phyloP scores from a whole-genome alignment of 2,888 invertebrate genomes.

The Andrena flavipes region DNA sequence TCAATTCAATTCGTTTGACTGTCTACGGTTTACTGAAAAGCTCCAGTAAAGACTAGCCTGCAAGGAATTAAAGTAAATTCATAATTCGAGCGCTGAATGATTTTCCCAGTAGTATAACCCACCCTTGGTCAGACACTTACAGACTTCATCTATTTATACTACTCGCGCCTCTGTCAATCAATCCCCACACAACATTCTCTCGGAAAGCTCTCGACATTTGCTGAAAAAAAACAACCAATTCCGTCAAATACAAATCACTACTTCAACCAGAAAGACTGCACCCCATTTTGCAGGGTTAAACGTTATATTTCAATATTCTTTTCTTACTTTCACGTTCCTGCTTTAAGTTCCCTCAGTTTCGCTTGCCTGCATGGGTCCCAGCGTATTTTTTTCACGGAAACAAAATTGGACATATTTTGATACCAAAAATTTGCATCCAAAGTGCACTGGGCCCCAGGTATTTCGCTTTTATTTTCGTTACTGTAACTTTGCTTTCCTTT shows the following conservation, averaged over 20 bases:
- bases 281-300: background rate
- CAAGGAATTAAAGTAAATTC: background rate
- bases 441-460: background rate
- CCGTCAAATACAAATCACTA: background rate
- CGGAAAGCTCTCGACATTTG: background rate
- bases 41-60: background rate
- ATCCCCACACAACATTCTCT: background rate
- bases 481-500: constrained; percentile 22
- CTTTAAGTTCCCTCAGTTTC: constrained; percentile 31
- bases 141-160: background rate
- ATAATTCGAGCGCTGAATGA: background rate
- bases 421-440: background rate
- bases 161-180: background rate
- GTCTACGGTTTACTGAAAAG: background rate
- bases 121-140: constrained; percentile 5
- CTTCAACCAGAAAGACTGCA: background rate
- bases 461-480: constrained; percentile 20
- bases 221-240: background rate
- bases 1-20: background rate
- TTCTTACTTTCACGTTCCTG: constrained; percentile 32
- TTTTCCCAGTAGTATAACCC: constrained; percentile 24
- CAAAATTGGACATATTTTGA: background rate
- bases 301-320: constrained; percentile 3
- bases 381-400: constrained; percentile 70
- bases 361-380: constrained; percentile 18